Base-by-base conservation (phyloP, 2,113 vertebrate species). In the Serinus canaria region DNA sequence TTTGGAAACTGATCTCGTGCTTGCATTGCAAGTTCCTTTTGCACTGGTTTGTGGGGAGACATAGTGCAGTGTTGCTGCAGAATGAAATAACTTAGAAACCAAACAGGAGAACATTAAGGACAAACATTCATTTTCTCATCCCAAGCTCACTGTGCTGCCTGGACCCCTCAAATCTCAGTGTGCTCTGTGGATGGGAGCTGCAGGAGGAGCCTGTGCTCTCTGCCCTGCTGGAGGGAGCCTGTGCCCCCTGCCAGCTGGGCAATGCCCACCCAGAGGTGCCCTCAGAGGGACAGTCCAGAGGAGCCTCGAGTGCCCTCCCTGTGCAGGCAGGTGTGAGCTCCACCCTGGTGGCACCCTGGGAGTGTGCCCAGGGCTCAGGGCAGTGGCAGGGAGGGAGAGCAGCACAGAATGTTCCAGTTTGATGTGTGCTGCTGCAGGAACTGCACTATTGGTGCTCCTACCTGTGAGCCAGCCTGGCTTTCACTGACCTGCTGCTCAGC, bases 351-450 rank as follows among this genome's bases (percentile, higher is more conserved):
- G 75, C 50, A 37, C 9, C 18, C 62, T n/a, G 56, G 33, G 19
- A 21, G n/a, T 4, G 22, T 20, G 59, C 21, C 8, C 44, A 49
- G 17, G 3, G 75, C 68, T 27, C 50, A 25, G 46, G 24, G 9
- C 43, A 63, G 27, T 14, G 68, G 22, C 2, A 13, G 53, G 52
- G 47, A 79, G 24, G 31, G 22, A 13, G 10, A 53, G 5, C 1
- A 13, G 23, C 79, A 53, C 12, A 44, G 13, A 37, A 24, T 0
- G 0, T n/a, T n/a, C 37, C 37, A 44, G 21, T 13, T 55, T 16
- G 15, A 6, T 4, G 28, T 11, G 30, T 7, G 13, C 18, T 5
- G 7, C 59, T 50, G 52, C 41, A 49, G 35, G 50, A 53, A 16
- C 41, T 63, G 16, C 13, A 5, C 11, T 35, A 17, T 1, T 53